Base-by-base conservation (phyloP, 2,797 vertebrate species). In the Rhynchotus rufescens region DNA sequence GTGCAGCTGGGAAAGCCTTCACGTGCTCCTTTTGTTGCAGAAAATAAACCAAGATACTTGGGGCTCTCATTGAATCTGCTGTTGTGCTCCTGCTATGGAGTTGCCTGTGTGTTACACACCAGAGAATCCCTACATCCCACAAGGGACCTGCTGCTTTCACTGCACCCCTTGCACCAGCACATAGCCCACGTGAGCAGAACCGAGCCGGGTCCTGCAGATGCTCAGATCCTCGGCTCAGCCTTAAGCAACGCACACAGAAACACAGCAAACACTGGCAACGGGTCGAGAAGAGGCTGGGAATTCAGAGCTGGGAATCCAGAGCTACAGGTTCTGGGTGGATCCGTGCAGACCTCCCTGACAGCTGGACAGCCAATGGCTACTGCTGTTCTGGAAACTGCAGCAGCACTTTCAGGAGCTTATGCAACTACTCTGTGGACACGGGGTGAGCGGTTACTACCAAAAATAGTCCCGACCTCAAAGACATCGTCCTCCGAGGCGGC, bases 381-480 rank as follows among this genome's bases (percentile, higher is more conserved):
- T 6, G 20, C 84, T 30, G 59, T 12, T 8, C 73, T 73, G 69
- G 54, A 66, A 90, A 62, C 20, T 60, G 1, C 44, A 61, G 12
- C 12, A 28, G 78, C 80, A 74, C 23, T 15, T 87, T 79, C 61
- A 85, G 5, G 40, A 92, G 84, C 88, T 83, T 14, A 32, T 16
- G 77, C 80, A 59, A 47, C 47, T 34, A 57, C 73, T 79, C 5
- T 60, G 80, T 65, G 52, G 84, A 67, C 90, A 82, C 14, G 73
- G 67, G 80, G 73, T 10, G 84, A 82, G 71, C 6, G 52, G 84
- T 74, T 66, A 21, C 84, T 80, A 40, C 88, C 12, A 49, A 80
- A 88, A 86, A 88, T 32, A 88, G 69, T 20, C 72, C 74, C 76
- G 84, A 80, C 40, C 91, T 92, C 93, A 83, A 83, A 80, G 69